phyloP scores from a whole-genome alignment of 2,888 invertebrate genomes.

The Exocentrus adspersus region DNA sequence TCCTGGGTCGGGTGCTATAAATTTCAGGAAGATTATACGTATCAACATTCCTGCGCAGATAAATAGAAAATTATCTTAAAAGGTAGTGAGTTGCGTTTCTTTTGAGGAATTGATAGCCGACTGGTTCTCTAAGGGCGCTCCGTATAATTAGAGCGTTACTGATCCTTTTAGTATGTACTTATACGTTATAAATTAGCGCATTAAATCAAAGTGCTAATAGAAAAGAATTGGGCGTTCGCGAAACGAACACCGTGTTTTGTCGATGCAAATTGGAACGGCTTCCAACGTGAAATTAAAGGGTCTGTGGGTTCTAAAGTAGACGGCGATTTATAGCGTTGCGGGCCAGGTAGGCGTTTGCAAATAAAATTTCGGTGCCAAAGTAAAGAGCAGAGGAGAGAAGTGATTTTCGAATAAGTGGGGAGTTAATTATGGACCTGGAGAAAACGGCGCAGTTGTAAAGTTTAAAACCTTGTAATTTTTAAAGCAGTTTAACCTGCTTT shows the following conservation, averaged over 20 bases:
- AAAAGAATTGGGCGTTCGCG: background rate
- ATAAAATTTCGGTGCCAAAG: background rate
- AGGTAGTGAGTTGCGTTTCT: constrained; percentile 21
- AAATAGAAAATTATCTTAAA: constrained; percentile 20
- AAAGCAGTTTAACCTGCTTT: too few relatives aligned
- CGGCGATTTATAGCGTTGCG: background rate
- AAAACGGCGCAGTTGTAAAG: too few relatives aligned
- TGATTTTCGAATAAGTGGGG: too few relatives aligned
- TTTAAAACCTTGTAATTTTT: too few relatives aligned
- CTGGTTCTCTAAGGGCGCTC: background rate
- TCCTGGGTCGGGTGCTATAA: constrained; percentile 8
- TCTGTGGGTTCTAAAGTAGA: background rate
- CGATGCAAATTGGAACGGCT: background rate
- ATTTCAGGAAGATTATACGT: constrained; percentile 20
- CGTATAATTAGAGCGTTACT: background rate
- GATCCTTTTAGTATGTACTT: constrained; percentile 1
- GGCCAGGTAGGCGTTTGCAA: too few relatives aligned
- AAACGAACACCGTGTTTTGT: background rate
- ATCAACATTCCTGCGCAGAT: constrained; percentile 10
- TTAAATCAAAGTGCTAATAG: constrained; percentile 1
- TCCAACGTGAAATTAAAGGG: background rate
- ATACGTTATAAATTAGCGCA: background rate
- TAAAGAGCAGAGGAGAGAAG: too few relatives aligned
- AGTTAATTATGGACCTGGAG: too few relatives aligned
- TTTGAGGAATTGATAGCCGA: constrained; percentile 11